Evolutionary conservation across 2,797 vertebrate species (phyloP), one percentile per base, ranked within the genome.

Genomic region (Eulemur coronatus): DNA sequence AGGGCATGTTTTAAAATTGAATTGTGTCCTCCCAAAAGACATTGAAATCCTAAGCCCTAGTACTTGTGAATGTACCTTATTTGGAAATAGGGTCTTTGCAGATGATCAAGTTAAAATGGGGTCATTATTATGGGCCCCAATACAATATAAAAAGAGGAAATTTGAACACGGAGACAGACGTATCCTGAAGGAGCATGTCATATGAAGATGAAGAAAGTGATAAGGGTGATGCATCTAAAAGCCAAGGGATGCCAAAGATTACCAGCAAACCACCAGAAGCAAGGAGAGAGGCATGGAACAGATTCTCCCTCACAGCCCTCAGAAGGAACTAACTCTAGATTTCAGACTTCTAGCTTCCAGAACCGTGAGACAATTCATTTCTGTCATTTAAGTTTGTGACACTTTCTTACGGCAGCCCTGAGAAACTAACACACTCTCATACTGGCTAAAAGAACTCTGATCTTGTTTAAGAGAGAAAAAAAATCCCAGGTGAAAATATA

Each of bases 51-150:
- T 88, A 95, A 78, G 28, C 48, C 17, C 15, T 14, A 75, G 13
- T 79, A 73, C 35, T 67, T 96, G 1, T 85, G 41, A 94, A 90
- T 78, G n/a, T 91, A 81, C 35, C 41, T 72, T 84, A 93, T 95
- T 80, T 89, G 24, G 17, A 85, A 96, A 70, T 86, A 96, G 4
- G 20, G 55, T 85, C 28, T 93, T 93, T 89, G 67, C 20, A 78
- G 35, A 93, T 76, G 82, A 89, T 67, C 50, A 22, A 94, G 50
- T 85, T 93, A 91, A 91, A 13, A 72, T 85, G 50, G 70, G 3
- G 14, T 84, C 30, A 63, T 94, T 65, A 91, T 24, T 41, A n/a
- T 72, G n/a, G 67, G 8, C 38, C 22, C n/a, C 80, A 94, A 89
- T 89, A 72, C 65, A 85, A 70, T 46, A 87, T 28, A 28, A 88